Conservation (phyloP, 2,113 vertebrate species). For the Brachypodius melanocephalos region DNA sequence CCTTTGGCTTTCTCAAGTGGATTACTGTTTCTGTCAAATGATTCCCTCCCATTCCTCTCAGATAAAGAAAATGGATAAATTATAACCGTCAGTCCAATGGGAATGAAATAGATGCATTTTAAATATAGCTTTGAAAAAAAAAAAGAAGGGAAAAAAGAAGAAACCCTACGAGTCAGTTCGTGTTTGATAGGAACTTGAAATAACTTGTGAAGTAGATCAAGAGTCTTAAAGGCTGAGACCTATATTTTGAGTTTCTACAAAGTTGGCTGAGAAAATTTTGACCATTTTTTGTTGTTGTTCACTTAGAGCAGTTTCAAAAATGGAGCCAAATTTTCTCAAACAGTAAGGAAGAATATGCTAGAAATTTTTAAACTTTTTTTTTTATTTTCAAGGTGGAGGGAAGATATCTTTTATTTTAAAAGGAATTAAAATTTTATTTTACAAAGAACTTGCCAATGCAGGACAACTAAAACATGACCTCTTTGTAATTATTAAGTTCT, state of each 20-base stretch:
- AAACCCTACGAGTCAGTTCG: conserved; percentile 42
- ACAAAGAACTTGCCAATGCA: conserved; percentile 35
- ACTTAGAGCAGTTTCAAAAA: conserved; percentile 11
- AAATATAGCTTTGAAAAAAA: conserved; percentile 38
- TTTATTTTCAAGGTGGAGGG: conserved; percentile 64
- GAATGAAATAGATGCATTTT: conserved; percentile 48
- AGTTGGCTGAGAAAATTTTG: not conserved
- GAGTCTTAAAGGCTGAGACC: conserved; percentile 27
- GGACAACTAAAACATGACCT: conserved; percentile 18
- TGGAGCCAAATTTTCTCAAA: conserved; percentile 8
- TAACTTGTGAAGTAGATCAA: conserved; percentile 67
- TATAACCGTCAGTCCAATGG: conserved; percentile 48
- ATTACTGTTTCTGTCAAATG: conserved; percentile 70
- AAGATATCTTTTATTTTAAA: conserved; percentile 5
- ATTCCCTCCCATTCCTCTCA: conserved; percentile 30
- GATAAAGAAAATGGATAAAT: conserved; percentile 74
- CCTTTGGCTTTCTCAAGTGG: conserved; percentile 57
- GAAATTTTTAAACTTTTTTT: conserved; percentile 26
- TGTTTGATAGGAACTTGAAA: conserved; percentile 64
- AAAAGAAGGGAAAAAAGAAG: not conserved
- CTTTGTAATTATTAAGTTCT: not conserved
- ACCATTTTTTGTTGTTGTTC: conserved; percentile 20
- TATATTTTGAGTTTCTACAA: conserved; percentile 43
- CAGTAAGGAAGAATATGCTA: conserved; percentile 28
- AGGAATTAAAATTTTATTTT: conserved; percentile 56